Evolutionary conservation across 23 tunicate species (phyloP), one percentile per base, ranked within the genome.

Genomic region (Corella eumyota): DNA sequence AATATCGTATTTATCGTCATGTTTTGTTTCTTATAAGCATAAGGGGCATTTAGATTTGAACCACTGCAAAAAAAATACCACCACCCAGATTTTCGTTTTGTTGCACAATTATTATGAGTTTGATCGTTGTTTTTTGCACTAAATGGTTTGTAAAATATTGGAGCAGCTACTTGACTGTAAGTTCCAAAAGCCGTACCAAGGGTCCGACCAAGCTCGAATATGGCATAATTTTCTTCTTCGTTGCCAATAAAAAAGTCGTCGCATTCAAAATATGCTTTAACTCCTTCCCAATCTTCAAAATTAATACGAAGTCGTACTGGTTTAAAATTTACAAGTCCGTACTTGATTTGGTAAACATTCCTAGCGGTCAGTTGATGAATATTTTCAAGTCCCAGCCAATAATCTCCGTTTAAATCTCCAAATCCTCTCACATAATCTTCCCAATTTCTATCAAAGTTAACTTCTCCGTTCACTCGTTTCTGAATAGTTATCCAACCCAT

Each of bases 361-460:
- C 23, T 25, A 6, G 27, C 23, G 6, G 57, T 7, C 23, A 51
- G 23, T 5, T 6, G 23, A 7, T n/a, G 6, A 7, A 51, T 51
- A 19, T 51, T 51, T 19, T 51, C 57, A 6, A 51, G 23, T 19
- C 57, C 57, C 21, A 19, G 27, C 57, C 57, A 51, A 19, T 51
- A 51, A 19, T 51, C 57, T 51, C 23, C 57, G 23, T 51, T 51
- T 7, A 27, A 27, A 51, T 51, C 23, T 51, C 57, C 57, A 19
- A 51, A 51, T 51, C 57, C 57, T 7, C 23, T 19, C 57, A 51
- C 57, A 19, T 51, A 51, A 51, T 51, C 23, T 27, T n/a, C 15
- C 57, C 57, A 51, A n/a, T 27, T 27, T 51, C 57, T 51, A 6
- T 51, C 6, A 51, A 51, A 51, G 57, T 51, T 51, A 19, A 51